Evolutionary conservation across 2,113 vertebrate species (phyloP), one percentile per base, ranked within the genome.

Genomic region (Cebidichthys violaceus): DNA sequence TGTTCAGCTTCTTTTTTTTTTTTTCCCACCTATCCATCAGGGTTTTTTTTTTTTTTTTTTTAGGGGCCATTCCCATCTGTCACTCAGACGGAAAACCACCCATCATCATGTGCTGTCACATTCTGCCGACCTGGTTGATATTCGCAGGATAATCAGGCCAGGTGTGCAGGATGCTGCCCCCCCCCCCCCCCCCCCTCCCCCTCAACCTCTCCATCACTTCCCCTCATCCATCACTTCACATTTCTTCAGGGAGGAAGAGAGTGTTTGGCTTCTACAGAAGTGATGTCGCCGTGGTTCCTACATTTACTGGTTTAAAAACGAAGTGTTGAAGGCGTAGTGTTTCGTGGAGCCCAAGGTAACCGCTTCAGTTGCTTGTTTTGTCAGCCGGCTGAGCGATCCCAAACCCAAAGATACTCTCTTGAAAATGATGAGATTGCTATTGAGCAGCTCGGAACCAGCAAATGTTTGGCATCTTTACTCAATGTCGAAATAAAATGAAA

Each of bases 21-120:
- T 73, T 61, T 41, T n/a, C 73, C 47, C 75, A 52, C 61, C 75
- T 54, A 69, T 91, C 84, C 62, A 18, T 83, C 75, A 72, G 1
- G n/a, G n/a, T 57, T 55, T 73, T 65, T 47, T 29, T 59, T 73
- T 61, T 41, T n/a, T 10, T 20, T 72, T 73, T 79, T 67, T 57
- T 31, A 6, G 45, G 15, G 55, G 41, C 65, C 66, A 68, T 78
- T 72, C 68, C 54, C 79, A 73, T 67, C 68, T 71, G 88, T 87
- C 92, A 90, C 47, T 91, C 88, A 88, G 66, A 50, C 70, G 27
- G 65, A 89, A 66, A 84, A 22, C 77, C 79, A 64, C 61, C 72
- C 82, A 79, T 80, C 84, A 75, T 9, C 50, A 41, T 20, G 20
- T 7, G 18, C 85, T 74, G 83, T 85, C 85, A 84, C 0, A 66